These are phyloP conservation scores for Ernsta delagoae DNA, from an alignment of 2,888 invertebrate genomes.

Conservation along the genomic window DNA sequence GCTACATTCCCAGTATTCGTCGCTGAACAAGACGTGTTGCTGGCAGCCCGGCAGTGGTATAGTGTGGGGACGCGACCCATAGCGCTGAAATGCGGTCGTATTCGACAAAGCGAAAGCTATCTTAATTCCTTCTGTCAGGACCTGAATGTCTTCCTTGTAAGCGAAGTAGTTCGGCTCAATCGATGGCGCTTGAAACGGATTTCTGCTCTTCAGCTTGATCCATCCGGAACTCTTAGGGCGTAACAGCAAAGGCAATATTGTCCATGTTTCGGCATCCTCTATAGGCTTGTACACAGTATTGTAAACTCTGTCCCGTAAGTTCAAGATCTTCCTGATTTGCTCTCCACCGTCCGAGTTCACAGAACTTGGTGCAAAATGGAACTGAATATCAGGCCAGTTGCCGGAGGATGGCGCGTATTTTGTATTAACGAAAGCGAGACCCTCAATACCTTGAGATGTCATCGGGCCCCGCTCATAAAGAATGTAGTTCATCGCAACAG, in stretches of 20 bases:
- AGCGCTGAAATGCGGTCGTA: constrained; percentile 91
- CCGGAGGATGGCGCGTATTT: constrained; percentile 92
- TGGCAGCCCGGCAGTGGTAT: constrained; percentile 94
- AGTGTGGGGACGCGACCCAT: constrained; percentile 91
- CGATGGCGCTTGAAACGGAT: constrained; percentile 93
- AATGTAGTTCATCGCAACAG: constrained; percentile 92
- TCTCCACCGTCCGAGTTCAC: constrained; percentile 87
- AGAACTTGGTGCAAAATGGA: constrained; percentile 94
- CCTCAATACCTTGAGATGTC: constrained; percentile 94
- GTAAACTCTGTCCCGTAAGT: constrained; percentile 91
- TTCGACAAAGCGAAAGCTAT: constrained; percentile 92
- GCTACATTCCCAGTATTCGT: constrained; percentile 95
- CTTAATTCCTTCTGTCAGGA: constrained; percentile 93
- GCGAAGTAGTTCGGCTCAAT: constrained; percentile 97
- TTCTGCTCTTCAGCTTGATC: constrained; percentile 91
- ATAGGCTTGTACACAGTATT: constrained; percentile 94
- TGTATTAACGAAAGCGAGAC: constrained; percentile 94
- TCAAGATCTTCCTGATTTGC: constrained; percentile 90
- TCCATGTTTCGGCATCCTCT: constrained; percentile 92
- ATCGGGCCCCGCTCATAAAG: constrained; percentile 92
- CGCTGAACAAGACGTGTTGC: constrained; percentile 88
- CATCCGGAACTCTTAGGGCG: constrained; percentile 95
- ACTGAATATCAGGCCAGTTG: constrained; percentile 94
- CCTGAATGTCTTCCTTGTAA: constrained; percentile 91
- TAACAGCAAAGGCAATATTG: constrained; percentile 91